These are phyloP conservation scores for Ascaphus truei DNA, from an alignment of 2,113 vertebrate genomes.

Conservation along the genomic window DNA sequence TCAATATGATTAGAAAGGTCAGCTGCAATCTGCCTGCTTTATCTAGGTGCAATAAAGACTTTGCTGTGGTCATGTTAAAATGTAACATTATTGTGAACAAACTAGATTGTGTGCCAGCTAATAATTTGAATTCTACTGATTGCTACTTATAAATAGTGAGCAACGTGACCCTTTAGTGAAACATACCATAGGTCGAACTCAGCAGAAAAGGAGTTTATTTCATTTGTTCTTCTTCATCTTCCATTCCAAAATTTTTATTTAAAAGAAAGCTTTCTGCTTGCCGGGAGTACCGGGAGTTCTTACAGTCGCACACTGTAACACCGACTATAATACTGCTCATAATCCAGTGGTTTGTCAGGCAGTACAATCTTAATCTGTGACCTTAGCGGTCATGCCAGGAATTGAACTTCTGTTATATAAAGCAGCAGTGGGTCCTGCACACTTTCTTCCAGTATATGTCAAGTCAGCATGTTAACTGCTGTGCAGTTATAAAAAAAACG, in stretches of 20 bases:
- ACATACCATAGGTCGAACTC: background rate
- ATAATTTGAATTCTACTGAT: background rate
- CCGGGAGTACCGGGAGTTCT: background rate
- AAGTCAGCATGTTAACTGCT: slow-evolving; percentile 35
- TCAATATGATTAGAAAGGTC: background rate
- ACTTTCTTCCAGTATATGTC: background rate
- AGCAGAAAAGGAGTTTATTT: background rate
- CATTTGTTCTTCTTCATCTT: slow-evolving; percentile 4
- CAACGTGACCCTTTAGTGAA: background rate
- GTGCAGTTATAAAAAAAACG: background rate
- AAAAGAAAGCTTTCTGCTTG: background rate
- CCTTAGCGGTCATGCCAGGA: slow-evolving; percentile 37
- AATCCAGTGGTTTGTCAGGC: slow-evolving; percentile 40
- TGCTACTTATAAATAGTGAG: background rate
- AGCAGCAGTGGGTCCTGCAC: slow-evolving; percentile 27
- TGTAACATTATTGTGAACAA: background rate
- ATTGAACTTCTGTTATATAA: slow-evolving; percentile 47
- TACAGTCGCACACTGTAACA: background rate
- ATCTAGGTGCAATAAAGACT: background rate
- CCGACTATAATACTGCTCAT: slow-evolving; percentile 7
- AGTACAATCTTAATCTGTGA: slow-evolving; percentile 38
- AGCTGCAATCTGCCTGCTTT: background rate
- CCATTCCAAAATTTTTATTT: background rate
- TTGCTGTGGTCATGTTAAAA: background rate
- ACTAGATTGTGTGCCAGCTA: background rate